These are phyloP conservation scores for Sesamia inferens DNA, from an alignment of 2,888 invertebrate genomes.

Conservation along the genomic window DNA sequence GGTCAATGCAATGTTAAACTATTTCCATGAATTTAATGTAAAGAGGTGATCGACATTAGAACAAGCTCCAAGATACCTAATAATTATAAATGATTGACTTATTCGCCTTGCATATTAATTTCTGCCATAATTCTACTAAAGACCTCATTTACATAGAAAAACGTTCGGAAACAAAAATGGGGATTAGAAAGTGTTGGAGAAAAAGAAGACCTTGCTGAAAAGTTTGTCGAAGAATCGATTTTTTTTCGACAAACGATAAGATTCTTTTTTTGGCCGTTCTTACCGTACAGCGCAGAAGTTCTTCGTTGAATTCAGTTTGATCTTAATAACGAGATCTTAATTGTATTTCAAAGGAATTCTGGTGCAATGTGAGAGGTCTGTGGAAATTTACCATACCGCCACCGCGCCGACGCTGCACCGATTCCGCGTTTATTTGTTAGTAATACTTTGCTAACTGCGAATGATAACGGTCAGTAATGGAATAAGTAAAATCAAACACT, in stretches of 20 bases:
- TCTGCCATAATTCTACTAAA: conserved; percentile 30
- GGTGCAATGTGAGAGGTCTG: no score
- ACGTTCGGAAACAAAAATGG: conserved; percentile 14
- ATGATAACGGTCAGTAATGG: no score
- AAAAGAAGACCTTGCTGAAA: background rate
- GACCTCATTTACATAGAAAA: conserved; percentile 24
- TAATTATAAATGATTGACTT: conserved; percentile 27
- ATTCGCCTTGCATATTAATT: conserved; percentile 19
- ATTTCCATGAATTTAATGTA: conserved; percentile 9
- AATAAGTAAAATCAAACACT: no score
- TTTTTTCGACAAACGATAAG: no score
- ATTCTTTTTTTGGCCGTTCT: no score
- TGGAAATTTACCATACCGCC: no score
- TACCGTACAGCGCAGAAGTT: no score
- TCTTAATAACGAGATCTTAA: no score
- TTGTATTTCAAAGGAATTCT: no score
- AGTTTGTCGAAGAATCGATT: background rate
- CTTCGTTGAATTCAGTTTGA: background rate
- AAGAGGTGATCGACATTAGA: conserved; percentile 2
- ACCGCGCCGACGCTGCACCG: no score
- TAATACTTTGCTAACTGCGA: no score
- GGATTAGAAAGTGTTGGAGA: background rate
- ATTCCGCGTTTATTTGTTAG: no score
- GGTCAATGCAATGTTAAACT: conserved; percentile 11
- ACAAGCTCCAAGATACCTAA: conserved; percentile 19